phyloP scores from a whole-genome alignment of 2,797 vertebrate genomes.

The Lemur catta region DNA sequence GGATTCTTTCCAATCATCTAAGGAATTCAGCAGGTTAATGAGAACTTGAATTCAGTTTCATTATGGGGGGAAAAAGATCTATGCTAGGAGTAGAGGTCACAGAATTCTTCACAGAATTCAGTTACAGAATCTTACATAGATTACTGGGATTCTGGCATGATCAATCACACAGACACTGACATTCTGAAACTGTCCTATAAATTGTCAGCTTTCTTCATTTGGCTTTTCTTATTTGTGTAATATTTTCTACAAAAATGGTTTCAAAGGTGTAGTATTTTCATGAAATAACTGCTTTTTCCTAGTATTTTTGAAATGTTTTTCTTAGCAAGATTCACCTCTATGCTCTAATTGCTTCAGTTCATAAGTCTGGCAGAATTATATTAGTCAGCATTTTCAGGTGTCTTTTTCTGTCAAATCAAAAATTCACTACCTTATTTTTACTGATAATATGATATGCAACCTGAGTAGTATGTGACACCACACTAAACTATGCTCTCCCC shows the following conservation, averaged over 20 bases:
- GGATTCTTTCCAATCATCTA: neutral
- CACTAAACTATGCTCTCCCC: neutral
- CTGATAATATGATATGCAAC: neutral
- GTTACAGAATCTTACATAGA: neutral
- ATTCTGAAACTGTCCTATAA: neutral
- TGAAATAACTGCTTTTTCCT: conserved; percentile 24
- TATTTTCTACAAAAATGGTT: neutral
- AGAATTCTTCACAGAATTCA: neutral
- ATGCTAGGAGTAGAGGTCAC: neutral
- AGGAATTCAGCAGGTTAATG: neutral
- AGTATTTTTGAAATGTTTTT: neutral
- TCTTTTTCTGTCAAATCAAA: conserved; percentile 19
- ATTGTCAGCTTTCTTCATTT: neutral
- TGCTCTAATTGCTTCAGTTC: neutral
- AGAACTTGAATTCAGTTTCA: neutral
- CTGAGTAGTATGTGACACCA: neutral
- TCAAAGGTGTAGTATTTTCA: conserved; percentile 25
- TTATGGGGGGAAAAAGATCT: neutral
- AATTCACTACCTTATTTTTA: conserved; percentile 31
- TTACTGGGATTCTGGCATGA: neutral
- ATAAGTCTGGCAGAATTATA: neutral
- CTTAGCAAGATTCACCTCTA: conserved; percentile 31
- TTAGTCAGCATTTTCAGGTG: neutral
- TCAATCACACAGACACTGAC: neutral
- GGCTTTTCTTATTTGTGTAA: neutral